Evolutionary conservation across 1,140 invertebrate genomes (phyloP).

Genomic region (Drosophila grimshawi): DNA sequence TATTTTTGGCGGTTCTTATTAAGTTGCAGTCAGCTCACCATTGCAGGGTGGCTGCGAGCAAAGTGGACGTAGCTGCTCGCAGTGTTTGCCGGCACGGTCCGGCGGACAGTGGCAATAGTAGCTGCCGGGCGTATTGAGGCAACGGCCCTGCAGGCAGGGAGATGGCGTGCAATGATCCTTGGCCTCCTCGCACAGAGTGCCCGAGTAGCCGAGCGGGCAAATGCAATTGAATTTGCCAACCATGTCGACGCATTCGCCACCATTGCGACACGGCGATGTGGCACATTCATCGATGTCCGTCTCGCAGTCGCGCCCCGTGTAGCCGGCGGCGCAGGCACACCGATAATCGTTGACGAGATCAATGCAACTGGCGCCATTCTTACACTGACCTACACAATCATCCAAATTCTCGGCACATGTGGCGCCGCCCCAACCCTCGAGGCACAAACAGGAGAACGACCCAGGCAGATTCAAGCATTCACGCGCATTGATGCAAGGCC

Average conservation of each 20-base stretch:
- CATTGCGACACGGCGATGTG: constrained; percentile 91
- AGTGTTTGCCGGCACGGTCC: constrained; percentile 95
- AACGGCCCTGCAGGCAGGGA: constrained; percentile 92
- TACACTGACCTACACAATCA: constrained; percentile 94
- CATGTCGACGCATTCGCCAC: constrained; percentile 90
- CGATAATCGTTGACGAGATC: constrained; percentile 93
- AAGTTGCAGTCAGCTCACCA: constrained; percentile 59
- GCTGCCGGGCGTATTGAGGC: constrained; percentile 93
- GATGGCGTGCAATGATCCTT: constrained; percentile 93
- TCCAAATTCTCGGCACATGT: constrained; percentile 95
- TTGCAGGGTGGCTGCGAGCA: constrained; percentile 87
- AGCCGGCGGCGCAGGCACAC: constrained; percentile 92
- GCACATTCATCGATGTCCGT: constrained; percentile 89
- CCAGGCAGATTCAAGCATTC: constrained; percentile 92
- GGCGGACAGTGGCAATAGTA: constrained; percentile 96
- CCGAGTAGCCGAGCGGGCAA: constrained; percentile 92
- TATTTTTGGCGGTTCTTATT: background rate
- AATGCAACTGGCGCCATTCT: constrained; percentile 90
- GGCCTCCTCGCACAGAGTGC: constrained; percentile 92
- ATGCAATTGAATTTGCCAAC: constrained; percentile 90
- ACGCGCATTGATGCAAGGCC: constrained; percentile 92
- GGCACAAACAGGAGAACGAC: constrained; percentile 92
- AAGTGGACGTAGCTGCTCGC: constrained; percentile 89
- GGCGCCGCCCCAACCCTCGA: constrained; percentile 94
- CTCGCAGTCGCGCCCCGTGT: constrained; percentile 90